Conservation (phyloP, 2,888 invertebrate species). For the Leucania comma region DNA sequence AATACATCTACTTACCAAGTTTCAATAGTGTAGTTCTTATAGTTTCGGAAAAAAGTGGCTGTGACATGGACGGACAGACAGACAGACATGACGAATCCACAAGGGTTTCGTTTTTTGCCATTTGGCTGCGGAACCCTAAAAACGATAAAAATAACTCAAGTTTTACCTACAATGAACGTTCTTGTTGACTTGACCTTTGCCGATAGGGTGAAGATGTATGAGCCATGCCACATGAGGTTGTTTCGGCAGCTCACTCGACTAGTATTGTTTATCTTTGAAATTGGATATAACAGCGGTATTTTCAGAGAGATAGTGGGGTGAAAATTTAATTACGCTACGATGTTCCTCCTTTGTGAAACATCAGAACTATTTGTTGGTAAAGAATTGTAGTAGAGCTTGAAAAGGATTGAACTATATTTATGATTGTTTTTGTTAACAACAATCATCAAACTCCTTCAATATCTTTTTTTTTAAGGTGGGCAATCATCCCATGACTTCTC, state of each 20-base stretch:
- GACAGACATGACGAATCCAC: too few species aligned
- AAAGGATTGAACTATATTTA: not conserved
- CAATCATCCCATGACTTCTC: too few species aligned
- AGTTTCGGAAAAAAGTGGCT: too few species aligned
- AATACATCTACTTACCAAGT: too few species aligned
- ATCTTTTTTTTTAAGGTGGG: too few species aligned
- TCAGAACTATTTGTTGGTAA: conserved; percentile 6
- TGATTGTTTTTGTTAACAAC: not conserved
- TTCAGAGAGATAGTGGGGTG: conserved; percentile 67
- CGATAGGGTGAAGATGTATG: conserved; percentile 61
- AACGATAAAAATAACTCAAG: not conserved
- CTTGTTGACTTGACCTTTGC: conserved; percentile 67
- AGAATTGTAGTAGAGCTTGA: not conserved
- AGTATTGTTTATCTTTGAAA: conserved; percentile 78
- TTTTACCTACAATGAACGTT: conserved; percentile 61
- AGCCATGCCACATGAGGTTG: conserved; percentile 63
- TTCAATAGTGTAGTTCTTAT: too few species aligned
- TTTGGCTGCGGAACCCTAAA: too few species aligned
- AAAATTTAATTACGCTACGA: conserved; percentile 73
- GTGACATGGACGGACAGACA: too few species aligned
- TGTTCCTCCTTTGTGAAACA: conserved; percentile 40
- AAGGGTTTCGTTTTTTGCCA: too few species aligned
- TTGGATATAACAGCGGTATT: conserved; percentile 74
- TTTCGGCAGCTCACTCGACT: conserved; percentile 44
- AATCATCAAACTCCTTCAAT: too few species aligned